A percentile compares a stretch with the other conserved stretches of the same genome.
phyloP scores from a whole-genome alignment of 2,113 vertebrate genomes.

The Cheirogaleus medius region DNA sequence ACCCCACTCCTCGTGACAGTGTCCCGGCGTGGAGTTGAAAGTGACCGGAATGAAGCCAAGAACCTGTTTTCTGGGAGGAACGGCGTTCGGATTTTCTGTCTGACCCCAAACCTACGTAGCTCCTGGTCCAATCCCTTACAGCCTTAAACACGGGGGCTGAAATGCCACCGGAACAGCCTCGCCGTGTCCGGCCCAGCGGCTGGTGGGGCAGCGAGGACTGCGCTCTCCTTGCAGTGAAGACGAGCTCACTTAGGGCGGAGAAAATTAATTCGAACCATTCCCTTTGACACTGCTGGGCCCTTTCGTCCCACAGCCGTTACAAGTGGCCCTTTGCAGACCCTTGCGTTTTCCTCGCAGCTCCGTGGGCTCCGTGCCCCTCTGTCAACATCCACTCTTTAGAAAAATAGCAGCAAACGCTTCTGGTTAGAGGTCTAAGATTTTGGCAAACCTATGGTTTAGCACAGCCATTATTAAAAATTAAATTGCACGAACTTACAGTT shows the following conservation, averaged over 20 bases:
- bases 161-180: rapidly evolving
- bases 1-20: slow-evolving; percentile 14
- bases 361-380: rapidly evolving
- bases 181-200: rapidly evolving
- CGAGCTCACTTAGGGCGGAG: neutral
- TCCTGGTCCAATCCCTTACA: neutral
- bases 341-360: neutral
- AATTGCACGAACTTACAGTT: neutral
- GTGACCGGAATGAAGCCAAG: neutral
- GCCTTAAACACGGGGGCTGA: neutral
- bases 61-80: slow-evolving; percentile 19
- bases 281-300: neutral
- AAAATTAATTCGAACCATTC: neutral
- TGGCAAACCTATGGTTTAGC: neutral
- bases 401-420: too few relatives aligned
- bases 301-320: neutral
- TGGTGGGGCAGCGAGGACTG: rapidly evolving
- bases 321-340: too few relatives aligned
- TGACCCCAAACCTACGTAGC: neutral
- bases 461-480: neutral
- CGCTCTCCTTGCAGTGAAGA: neutral
- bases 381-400: rapidly evolving
- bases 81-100: neutral
- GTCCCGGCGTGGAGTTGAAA: slow-evolving; percentile 29
- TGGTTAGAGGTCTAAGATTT: neutral